These are phyloP conservation scores for Myocastor coypus DNA, from an alignment of 2,113 vertebrate species.

Conservation along the genomic window DNA sequence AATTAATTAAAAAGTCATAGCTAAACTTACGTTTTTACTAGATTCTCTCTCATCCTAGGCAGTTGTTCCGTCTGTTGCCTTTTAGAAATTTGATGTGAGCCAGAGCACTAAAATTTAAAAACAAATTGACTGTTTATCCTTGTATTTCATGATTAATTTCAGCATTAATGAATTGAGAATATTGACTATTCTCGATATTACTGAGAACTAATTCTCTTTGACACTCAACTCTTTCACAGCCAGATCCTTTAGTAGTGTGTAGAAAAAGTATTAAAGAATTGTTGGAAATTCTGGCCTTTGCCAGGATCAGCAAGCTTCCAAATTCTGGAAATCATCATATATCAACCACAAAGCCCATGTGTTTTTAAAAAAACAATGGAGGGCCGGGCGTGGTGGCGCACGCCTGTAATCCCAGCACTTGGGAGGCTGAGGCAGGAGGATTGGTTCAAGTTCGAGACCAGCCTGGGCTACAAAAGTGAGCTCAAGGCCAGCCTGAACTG, in stretches of 20 bases:
- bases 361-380: not conserved
- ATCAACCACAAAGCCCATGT: not conserved
- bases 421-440: too few relatives aligned
- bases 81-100: conserved; percentile 53
- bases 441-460: too few relatives aligned
- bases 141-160: conserved; percentile 17
- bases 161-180: not conserved
- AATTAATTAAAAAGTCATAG: conserved; percentile 48
- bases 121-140: not conserved
- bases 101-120: conserved; percentile 66
- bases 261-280: not conserved
- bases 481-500: too few relatives aligned
- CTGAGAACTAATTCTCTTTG: too few relatives aligned
- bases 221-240: not conserved
- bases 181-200: too few relatives aligned
- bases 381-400: too few relatives aligned
- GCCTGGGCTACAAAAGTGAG: too few relatives aligned
- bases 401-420: too few relatives aligned
- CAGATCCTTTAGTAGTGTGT: not conserved
- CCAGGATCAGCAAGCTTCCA: not conserved
- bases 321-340: not conserved
- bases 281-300: not conserved
- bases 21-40: conserved; percentile 63
- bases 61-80: conserved; percentile 65
- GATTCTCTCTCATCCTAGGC: conserved; percentile 71